Percentiles rank a stretch among this genome's conserved stretches.
Evolutionary conservation across 2,113 vertebrate species (phyloP).

Genomic region (Clinocottus analis): DNA sequence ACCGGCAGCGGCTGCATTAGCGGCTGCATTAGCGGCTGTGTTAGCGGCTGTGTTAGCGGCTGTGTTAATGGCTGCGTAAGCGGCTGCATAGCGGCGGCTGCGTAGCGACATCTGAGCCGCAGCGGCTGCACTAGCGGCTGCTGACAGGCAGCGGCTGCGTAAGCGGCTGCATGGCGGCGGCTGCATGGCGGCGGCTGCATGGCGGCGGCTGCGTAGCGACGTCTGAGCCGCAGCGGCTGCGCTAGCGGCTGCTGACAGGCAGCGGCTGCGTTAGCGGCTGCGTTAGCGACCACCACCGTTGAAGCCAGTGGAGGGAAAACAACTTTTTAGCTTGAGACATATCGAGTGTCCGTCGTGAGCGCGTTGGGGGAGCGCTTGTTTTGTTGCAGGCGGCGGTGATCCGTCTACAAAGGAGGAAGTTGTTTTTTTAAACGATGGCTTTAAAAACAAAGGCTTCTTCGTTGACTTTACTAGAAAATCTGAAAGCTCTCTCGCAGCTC

Average conservation of each 20-base stretch:
- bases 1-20: neutral
- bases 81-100: too few species aligned
- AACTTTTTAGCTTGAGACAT: constrained; percentile 59
- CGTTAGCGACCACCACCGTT: too few species aligned
- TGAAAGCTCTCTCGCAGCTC: too few species aligned
- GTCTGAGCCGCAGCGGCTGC: too few species aligned
- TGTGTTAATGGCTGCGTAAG: too few species aligned
- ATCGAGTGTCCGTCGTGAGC: constrained; percentile 45
- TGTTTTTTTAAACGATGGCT: constrained; percentile 8
- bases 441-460: neutral
- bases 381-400: constrained; percentile 31
- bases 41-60: too few species aligned
- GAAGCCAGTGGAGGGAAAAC: constrained; percentile 39
- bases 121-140: too few species aligned
- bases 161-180: constrained; percentile 7
- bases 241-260: constrained; percentile 23
- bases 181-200: too few species aligned
- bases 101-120: too few species aligned
- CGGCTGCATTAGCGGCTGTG: constrained; percentile 25
- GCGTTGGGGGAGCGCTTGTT: constrained; percentile 20
- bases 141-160: neutral
- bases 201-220: too few species aligned
- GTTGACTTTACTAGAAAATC: neutral
- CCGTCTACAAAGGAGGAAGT: constrained; percentile 31
- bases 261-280: constrained; percentile 6